Base-by-base conservation (phyloP, 2,113 vertebrate species). In the Oenanthe oenanthe region DNA sequence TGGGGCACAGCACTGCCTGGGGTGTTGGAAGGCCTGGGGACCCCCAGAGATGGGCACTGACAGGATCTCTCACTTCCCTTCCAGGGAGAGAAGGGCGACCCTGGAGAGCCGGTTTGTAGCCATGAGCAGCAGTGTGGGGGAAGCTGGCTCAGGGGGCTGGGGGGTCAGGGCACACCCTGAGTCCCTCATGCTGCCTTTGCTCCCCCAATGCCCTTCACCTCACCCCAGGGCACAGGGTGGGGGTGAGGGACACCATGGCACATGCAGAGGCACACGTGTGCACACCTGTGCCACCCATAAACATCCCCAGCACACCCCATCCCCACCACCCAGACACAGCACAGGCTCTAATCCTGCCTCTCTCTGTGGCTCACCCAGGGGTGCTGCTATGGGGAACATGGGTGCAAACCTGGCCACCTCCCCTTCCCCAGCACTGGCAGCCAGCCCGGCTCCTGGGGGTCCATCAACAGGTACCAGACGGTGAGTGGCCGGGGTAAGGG, bases 11-110 rank as follows among this genome's bases (percentile, higher is more conserved):
- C 1, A 4, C 34, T 29, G 38, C 38, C 82, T 38, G 10, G 5
- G 28, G 40, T 8, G 7, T 5, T 4, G 6, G 48, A 21, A 4
- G 12, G 16, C 20, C 8, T 12, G 2, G 54, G 7, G 19, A 42
- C 16, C n/a, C 42, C 9, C 3, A 0, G n/a, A 40, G 28, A 26
- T 1, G 0, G 13, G 28, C 21, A n/a, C 50, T 50, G 32, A 95
- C 2, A 9, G 29, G 8, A 63, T 32, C 11, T 48, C 57, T 85
- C 40, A 32, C 40, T 91, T 91, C 61, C 20, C 65, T 95, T 96
- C 19, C 93, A 97, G 97, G 97, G 96, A 86, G 96, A 97, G 88
- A 97, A 97, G 77, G 97, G 97, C 0, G 95, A 97, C 65, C 97
- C 96, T 0, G 97, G 96, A 87, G 96, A 97, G 68, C 36, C 26